phyloP scores from a whole-genome alignment of 2,113 vertebrate genomes.

The Grammomys dolichurus region DNA sequence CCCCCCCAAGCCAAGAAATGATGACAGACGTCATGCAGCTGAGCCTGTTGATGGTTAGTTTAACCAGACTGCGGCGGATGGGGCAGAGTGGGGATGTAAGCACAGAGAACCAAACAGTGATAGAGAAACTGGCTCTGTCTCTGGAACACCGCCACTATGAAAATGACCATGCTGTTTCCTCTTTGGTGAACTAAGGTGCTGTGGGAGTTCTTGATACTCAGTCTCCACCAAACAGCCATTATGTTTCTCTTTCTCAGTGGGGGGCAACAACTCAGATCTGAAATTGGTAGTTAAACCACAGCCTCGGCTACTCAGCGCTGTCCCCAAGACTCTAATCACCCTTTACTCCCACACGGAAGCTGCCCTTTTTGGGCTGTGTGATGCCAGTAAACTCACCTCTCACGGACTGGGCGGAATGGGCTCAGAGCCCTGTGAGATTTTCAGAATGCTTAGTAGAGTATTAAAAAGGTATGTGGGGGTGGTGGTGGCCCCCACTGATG shows the following conservation, averaged over 20 bases:
- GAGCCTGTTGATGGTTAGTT: not conserved
- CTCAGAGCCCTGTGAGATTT: constrained; percentile 45
- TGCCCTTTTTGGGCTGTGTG: not conserved
- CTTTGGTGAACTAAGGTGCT: constrained; percentile 30
- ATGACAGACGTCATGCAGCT: not conserved
- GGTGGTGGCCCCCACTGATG: not conserved
- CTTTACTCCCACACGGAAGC: not conserved
- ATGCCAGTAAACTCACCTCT: constrained; percentile 48
- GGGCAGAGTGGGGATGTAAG: not conserved
- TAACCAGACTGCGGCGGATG: not conserved
- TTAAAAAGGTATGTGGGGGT: not conserved
- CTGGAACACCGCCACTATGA: not conserved
- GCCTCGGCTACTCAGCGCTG: constrained; percentile 1
- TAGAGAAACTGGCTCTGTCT: not conserved
- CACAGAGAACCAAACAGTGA: not conserved
- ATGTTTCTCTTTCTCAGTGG: constrained; percentile 32
- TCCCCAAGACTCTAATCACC: constrained; percentile 13
- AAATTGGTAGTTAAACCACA: constrained; percentile 75
- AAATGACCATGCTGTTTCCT: not conserved
- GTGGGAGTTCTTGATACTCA: constrained; percentile 41
- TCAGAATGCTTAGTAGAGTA: constrained; percentile 55
- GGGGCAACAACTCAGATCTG: constrained; percentile 67
- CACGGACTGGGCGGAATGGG: not conserved
- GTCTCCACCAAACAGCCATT: not conserved
- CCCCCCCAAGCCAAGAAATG: not conserved